Conservation (phyloP, 2,797 vertebrate genomes). For the Gadopsis marmoratus region DNA sequence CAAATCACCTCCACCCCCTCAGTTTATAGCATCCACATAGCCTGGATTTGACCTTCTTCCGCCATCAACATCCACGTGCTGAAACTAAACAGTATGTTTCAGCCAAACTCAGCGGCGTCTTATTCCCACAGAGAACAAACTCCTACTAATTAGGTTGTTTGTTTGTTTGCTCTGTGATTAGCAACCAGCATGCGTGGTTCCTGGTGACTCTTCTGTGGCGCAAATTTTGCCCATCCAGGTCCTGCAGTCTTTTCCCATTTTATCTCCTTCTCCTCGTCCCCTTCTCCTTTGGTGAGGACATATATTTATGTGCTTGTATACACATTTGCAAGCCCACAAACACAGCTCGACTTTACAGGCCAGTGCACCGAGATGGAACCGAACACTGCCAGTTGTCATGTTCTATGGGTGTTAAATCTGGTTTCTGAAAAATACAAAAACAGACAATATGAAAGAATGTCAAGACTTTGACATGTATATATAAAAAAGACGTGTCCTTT, state of each 20-base stretch:
- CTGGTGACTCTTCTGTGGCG: not conserved
- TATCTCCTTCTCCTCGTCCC: not conserved
- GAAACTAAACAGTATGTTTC: constrained; percentile 8
- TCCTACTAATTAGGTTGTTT: constrained; percentile 32
- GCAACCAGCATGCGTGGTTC: not conserved
- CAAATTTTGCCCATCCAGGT: not conserved
- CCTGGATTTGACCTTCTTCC: constrained; percentile 67
- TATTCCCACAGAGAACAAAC: constrained; percentile 1
- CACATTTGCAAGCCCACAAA: not conserved
- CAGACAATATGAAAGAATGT: not conserved
- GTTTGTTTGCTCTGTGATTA: constrained; percentile 27
- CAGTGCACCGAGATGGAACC: not conserved
- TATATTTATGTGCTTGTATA: not conserved
- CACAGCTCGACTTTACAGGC: not conserved
- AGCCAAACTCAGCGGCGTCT: not conserved
- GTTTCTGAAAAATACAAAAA: not conserved
- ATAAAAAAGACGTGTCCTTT: not conserved
- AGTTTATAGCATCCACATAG: constrained; percentile 70
- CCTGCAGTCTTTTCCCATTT: not conserved
- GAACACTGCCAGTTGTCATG: constrained; percentile 1
- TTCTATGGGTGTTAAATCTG: not conserved
- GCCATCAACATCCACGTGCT: constrained; percentile 1
- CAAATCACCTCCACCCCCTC: constrained; percentile 56
- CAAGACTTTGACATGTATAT: not conserved
- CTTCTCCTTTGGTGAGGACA: not conserved